Evolutionary conservation across 53 echinoderm and acorn worm genomes (phyloP), one percentile per base, ranked within the genome.

Genomic region (Echinarachnius parma): DNA sequence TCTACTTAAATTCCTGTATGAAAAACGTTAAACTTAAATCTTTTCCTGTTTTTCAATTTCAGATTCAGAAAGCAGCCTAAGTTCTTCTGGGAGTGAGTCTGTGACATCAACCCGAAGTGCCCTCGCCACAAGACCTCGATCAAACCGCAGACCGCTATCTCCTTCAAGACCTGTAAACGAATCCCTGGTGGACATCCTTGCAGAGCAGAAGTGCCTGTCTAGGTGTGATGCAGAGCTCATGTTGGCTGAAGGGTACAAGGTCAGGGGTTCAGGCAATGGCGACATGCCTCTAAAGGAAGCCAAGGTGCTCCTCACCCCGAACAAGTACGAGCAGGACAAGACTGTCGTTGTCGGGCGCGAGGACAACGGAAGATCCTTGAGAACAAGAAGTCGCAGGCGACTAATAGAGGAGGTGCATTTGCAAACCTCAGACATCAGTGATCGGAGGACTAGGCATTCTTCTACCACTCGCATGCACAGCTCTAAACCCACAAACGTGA

Each of bases 201-300:
- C 93, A 2, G 83, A 93, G 69, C 76, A 78, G 60, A 84, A 89
- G 74, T 80, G 93, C 60, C 81, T 95, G 22, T 87, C 96, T 15
- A 78, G 78, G 59, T 91, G 59, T 37, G 96, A 95, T 48, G 91
- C 91, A 9, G 77, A 91, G 48, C 87, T 95, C 9, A 66, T 91
- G 56, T 66, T 90, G 10, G 96, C 96, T 2, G 90, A 95, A 52
- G 96, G 96, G 18, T 87, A 90, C 65, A 83, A 84, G 66, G 67
- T 75, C 15, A 25, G 74, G 31, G 28, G 74, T 36, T 56, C 74
- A 55, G 29, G 28, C 29, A 28, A 29, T 15, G 29, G 28, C 29
- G 28, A 29, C 9, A n/a, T 72, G 2, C 74, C 27, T 10, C 79
- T 90, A 28, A 66, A 75, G 65, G 78, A 90, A 60, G 82, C 90